Percentiles rank a stretch among this genome's conserved stretches.
Evolutionary conservation across 2,113 vertebrate species (phyloP).

Genomic region (Mesembrinibis cayennensis): DNA sequence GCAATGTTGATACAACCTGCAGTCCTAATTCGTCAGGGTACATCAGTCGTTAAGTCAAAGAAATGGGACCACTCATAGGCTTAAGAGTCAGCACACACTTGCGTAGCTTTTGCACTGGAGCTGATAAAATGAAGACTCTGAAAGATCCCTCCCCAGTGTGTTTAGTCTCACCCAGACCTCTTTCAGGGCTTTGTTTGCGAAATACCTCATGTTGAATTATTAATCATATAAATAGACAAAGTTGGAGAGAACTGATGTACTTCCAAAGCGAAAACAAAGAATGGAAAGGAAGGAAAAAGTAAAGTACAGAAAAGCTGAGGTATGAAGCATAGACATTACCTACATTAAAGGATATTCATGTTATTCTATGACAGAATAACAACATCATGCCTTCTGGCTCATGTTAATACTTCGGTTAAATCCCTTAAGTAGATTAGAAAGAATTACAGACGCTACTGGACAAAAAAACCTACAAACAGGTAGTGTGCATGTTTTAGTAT

Average conservation of each 20-base stretch:
- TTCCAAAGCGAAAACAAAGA: neutral
- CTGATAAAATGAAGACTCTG: neutral
- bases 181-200: neutral
- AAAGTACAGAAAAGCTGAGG: neutral
- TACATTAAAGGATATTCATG: neutral
- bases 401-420: constrained; percentile 32
- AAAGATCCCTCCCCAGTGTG: neutral
- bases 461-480: neutral
- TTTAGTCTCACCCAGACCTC: neutral
- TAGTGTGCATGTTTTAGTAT: neutral
- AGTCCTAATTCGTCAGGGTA: neutral
- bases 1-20: neutral
- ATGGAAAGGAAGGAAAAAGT: neutral
- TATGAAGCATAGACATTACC: neutral
- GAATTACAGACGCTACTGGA: neutral
- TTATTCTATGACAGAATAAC: neutral
- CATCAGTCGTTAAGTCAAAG: neutral
- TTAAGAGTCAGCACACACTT: neutral
- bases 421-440: constrained; percentile 53
- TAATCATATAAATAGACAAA: neutral
- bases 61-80: neutral
- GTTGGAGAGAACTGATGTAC: neutral
- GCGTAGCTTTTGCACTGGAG: accelerated
- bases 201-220: neutral
- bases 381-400: neutral